Evolutionary conservation across 35 echinoderm and acorn worm species (phyloP).

Genomic region (Lytechinus pictus): DNA sequence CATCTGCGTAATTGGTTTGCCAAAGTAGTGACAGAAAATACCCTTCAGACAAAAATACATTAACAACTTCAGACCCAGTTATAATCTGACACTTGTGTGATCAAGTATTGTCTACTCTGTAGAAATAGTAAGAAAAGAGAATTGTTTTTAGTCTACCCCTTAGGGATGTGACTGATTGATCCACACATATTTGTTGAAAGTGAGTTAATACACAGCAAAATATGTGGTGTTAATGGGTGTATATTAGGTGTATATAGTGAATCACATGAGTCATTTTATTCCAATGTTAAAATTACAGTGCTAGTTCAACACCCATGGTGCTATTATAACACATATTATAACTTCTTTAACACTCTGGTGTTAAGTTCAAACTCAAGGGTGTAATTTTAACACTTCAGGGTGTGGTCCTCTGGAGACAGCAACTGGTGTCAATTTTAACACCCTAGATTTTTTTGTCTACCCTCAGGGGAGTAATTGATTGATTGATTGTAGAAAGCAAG

Average conservation of each 20-base stretch:
- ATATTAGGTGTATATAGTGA: no score
- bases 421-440: no score
- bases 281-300: no score
- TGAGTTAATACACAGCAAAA: no score
- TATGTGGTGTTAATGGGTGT: no score
- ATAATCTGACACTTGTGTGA: conserved; percentile 1
- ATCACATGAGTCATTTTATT: no score
- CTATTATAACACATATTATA: no score
- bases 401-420: no score
- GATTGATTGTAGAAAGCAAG: background rate
- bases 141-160: background rate
- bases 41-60: background rate
- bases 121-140: background rate
- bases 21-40: background rate
- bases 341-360: no score
- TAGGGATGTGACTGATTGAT: background rate
- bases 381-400: no score
- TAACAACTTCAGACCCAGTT: background rate
- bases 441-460: background rate
- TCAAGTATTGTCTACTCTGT: background rate
- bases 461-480: background rate
- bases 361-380: no score
- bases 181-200: background rate
- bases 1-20: conserved; percentile 1
- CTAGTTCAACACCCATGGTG: no score